phyloP scores from a whole-genome alignment of 2,113 vertebrate species.

The Epinephelus cyanopodus region DNA sequence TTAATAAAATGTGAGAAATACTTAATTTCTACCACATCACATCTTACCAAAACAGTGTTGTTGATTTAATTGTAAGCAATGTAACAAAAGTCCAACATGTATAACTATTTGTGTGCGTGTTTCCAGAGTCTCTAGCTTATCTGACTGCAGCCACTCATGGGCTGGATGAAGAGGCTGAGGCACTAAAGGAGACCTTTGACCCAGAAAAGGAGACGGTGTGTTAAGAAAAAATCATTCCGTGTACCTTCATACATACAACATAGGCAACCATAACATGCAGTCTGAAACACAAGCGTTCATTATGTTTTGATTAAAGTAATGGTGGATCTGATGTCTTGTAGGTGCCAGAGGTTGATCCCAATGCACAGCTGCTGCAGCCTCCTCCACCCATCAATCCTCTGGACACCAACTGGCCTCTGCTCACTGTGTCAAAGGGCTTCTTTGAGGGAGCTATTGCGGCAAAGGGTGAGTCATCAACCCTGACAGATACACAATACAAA shows the following conservation, averaged over 20 bases:
- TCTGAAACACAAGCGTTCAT: neutral
- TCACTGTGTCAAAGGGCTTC: conserved; percentile 97
- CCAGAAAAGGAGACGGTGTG: conserved; percentile 94
- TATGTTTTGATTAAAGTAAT: neutral
- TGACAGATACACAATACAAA: neutral
- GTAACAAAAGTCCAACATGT: neutral
- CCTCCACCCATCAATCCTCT: conserved; percentile 96
- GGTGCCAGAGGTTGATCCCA: conserved; percentile 93
- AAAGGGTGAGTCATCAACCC: conserved; percentile 87
- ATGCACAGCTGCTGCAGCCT: conserved; percentile 94
- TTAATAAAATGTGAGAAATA: neutral
- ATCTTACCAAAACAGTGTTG: neutral
- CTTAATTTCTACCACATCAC: neutral
- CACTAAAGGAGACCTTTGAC: conserved; percentile 94
- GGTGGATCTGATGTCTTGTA: conserved; percentile 59
- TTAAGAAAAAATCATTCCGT: neutral
- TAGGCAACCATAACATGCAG: neutral
- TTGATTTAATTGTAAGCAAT: neutral
- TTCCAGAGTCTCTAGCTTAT: conserved; percentile 95
- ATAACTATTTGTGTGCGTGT: neutral
- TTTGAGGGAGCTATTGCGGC: conserved; percentile 94
- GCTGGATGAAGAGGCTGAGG: conserved; percentile 95
- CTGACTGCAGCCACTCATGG: conserved; percentile 97
- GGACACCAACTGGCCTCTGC: conserved; percentile 97
- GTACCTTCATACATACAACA: neutral